A percentile compares a stretch with the other conserved stretches of the same genome.
These are phyloP conservation scores for Brachystomella parvula DNA, from an alignment of 1,140 invertebrate species.

Conservation along the genomic window DNA sequence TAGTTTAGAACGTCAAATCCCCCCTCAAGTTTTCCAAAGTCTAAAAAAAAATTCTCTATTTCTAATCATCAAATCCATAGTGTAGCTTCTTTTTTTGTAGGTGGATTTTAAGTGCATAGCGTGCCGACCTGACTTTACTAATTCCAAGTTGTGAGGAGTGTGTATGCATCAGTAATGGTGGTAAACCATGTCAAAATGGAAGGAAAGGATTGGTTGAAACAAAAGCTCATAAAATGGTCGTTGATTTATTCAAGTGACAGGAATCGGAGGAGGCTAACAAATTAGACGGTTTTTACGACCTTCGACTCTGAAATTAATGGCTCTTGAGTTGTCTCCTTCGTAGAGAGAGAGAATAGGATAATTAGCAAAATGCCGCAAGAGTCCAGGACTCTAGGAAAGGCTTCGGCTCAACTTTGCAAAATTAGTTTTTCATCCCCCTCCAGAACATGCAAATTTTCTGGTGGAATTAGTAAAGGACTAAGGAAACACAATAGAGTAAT, in stretches of 20 bases:
- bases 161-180: too few species aligned
- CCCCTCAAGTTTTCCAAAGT: not conserved
- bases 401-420: not conserved
- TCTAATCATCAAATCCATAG: too few species aligned
- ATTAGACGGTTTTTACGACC: constrained; percentile 3
- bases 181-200: too few species aligned
- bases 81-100: too few species aligned
- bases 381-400: too few species aligned
- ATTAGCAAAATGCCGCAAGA: constrained; percentile 5
- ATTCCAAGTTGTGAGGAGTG: too few species aligned
- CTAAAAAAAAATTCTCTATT: too few species aligned
- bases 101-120: too few species aligned
- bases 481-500: not conserved
- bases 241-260: too few species aligned
- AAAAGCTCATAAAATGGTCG: too few species aligned
- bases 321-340: not conserved
- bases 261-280: not conserved
- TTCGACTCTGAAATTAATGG: not conserved
- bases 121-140: too few species aligned
- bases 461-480: not conserved
- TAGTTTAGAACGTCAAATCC: not conserved
- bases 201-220: too few species aligned
- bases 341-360: constrained; percentile 7
- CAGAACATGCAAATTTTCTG: not conserved
- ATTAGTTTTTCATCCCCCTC: not conserved